phyloP scores from a whole-genome alignment of 1,140 invertebrate species.

The Pseudomyrmex cubaensis region DNA sequence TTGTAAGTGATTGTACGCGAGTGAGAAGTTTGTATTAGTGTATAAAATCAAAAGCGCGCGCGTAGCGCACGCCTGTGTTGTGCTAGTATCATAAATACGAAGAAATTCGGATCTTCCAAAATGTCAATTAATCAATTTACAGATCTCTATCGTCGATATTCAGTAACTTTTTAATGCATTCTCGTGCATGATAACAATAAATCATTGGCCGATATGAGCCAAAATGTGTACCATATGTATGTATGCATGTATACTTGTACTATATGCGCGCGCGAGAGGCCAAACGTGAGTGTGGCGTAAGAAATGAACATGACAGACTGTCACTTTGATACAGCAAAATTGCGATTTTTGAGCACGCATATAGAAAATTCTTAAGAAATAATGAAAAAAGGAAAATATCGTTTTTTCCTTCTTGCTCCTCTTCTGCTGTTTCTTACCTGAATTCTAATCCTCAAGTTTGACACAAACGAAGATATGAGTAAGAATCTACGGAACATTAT shows the following conservation, averaged over 20 bases:
- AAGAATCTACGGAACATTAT: constrained; percentile 8
- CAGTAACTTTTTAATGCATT: not conserved
- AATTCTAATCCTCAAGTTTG: constrained; percentile 25
- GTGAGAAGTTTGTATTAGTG: no score
- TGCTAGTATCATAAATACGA: no score
- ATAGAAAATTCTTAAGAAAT: constrained; percentile 8
- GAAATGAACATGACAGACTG: constrained; percentile 64
- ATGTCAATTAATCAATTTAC: not conserved
- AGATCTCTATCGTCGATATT: not conserved
- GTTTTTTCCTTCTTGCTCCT: not conserved
- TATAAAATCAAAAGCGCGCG: no score
- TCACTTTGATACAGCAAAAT: not conserved
- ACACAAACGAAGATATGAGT: not conserved
- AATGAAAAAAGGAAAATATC: no score
- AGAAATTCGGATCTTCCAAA: no score
- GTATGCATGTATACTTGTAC: not conserved
- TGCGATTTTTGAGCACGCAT: not conserved
- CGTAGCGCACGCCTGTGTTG: no score
- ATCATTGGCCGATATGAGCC: not conserved
- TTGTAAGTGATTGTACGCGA: no score
- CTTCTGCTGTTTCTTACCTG: constrained; percentile 49
- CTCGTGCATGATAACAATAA: constrained; percentile 13
- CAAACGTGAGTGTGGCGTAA: constrained; percentile 60
- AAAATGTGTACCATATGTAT: no score
- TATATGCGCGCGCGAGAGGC: not conserved